Evolutionary conservation across 2,113 vertebrate species (phyloP), one percentile per base, ranked within the genome.

Genomic region (Caranx ignobilis): DNA sequence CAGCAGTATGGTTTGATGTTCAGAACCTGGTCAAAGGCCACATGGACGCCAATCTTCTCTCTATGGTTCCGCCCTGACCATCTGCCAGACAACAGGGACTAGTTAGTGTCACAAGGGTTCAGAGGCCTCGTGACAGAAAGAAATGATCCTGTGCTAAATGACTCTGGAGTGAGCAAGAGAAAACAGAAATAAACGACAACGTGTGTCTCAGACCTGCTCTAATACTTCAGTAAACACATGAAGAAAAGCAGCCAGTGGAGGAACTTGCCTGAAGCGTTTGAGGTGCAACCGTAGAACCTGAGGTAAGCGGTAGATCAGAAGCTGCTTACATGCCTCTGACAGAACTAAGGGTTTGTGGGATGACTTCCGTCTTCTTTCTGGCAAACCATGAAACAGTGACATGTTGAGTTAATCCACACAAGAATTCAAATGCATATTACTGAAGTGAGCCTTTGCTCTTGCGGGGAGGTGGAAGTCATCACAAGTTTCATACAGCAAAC

Each of bases 291-390:
- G 96, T 93, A 99, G 96, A 95, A 99, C 98, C 96, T 99, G 98
- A 99, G 98, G 98, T 98, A 99, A 97, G 93, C 98, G 96, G 95
- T 97, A 99, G 94, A 99, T 97, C 96, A 98, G 97, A 95, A 99
- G 96, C 96, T 99, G 98, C 95, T 99, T 99, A 82, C 97, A 95
- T 75, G 98, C 98, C 95, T 99, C 98, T 71, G 97, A 98, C 92
- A 99, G 95, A 94, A 97, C 95, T 88, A 98, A 94, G 68, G 97
- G 97, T 94, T 99, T 99, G 31, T 96, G 97, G 89, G 97, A 98
- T 72, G 97, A 96, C 92, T 98, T 99, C 55, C 98, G 95, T 88
- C 97, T 94, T 93, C 95, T 98, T 91, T 96, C 98, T 99, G 84
- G 68, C 31, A 75, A 70, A 82, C 6, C 65, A 87, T 19, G 47